Conservation (phyloP, 2,113 vertebrate species). For the Abramis brama region DNA sequence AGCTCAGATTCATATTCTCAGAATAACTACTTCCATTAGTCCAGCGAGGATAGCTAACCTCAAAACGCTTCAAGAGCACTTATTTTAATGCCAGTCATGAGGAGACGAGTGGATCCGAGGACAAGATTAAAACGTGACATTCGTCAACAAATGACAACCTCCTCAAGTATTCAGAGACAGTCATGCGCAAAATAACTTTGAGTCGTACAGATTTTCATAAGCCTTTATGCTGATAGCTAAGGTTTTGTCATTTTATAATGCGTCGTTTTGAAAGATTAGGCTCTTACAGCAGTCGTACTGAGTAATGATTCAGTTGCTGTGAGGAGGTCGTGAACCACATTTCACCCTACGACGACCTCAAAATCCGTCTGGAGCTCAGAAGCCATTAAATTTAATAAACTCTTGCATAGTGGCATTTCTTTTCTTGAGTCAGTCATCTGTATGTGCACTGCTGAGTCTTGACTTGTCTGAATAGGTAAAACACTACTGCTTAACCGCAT, state of each 20-base stretch:
- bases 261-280: neutral
- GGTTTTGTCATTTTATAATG: neutral
- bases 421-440: neutral
- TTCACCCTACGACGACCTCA: neutral
- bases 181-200: conserved; percentile 40
- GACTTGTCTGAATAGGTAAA: neutral
- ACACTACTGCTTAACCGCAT: neutral
- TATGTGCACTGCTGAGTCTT: neutral
- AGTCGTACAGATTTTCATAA: neutral
- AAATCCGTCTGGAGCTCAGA: neutral
- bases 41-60: conserved; percentile 61
- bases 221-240: neutral
- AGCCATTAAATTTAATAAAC: neutral
- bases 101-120: conserved; percentile 6
- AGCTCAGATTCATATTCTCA: conserved; percentile 62
- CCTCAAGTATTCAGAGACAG: neutral
- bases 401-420: neutral
- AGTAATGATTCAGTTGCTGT: conserved; percentile 28
- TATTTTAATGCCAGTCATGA: conserved; percentile 49
- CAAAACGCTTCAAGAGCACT: conserved; percentile 52
- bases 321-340: neutral
- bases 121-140: conserved; percentile 27
- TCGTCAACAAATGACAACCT: conserved; percentile 22
- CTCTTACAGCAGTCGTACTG: conserved; percentile 14
- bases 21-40: conserved; percentile 66